Evolutionary conservation across 2,797 vertebrate species (phyloP).

Genomic region (Lepus townsendii): DNA sequence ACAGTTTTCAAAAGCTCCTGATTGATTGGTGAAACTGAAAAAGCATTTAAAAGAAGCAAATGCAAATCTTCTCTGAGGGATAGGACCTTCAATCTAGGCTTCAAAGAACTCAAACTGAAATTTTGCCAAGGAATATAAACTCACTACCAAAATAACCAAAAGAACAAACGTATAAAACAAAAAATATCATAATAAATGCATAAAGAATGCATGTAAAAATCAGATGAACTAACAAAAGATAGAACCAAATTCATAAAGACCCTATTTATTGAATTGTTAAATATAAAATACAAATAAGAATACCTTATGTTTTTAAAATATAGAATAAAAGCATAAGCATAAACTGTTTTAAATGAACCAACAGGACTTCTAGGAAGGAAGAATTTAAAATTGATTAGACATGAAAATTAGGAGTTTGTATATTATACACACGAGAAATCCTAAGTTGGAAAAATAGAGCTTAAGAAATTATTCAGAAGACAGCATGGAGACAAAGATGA

Average conservation of each 20-base stretch:
- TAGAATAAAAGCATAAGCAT: neutral
- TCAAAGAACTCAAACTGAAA: neutral
- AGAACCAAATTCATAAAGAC: no score
- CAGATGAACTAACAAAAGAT: neutral
- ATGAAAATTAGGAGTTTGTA: neutral
- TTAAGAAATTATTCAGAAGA: neutral
- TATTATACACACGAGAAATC: neutral
- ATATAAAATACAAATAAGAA: neutral
- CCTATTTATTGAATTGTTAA: no score
- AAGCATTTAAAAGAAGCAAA: neutral
- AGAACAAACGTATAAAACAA: neutral
- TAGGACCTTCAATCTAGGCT: neutral
- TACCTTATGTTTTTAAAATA: neutral
- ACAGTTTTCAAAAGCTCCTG: neutral
- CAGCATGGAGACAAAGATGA: neutral
- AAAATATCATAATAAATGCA: neutral
- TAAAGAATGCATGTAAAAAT: no score
- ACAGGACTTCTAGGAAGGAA: neutral
- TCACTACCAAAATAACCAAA: neutral
- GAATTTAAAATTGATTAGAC: neutral
- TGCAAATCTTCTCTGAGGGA: neutral
- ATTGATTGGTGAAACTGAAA: neutral
- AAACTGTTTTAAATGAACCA: conserved; percentile 29
- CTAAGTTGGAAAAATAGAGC: neutral
- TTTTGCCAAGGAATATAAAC: neutral